phyloP scores from a whole-genome alignment of 2,797 vertebrate species.

The Acanthis flammea region DNA sequence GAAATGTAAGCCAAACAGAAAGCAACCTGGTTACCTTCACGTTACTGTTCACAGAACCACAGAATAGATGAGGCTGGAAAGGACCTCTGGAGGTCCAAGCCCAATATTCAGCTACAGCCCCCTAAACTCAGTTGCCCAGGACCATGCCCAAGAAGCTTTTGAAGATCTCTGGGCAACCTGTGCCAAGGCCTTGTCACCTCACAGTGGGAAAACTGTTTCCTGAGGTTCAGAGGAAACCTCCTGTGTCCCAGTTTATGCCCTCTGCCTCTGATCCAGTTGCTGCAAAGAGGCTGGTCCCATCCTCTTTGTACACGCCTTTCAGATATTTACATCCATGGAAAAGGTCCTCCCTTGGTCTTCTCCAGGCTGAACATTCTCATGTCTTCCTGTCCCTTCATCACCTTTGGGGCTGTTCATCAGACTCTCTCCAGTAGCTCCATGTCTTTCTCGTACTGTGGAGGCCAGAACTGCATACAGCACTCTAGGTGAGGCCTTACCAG shows the following conservation, averaged over 20 bases:
- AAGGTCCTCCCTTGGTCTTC: not conserved
- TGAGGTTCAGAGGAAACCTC: not conserved
- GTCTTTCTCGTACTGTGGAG: not conserved
- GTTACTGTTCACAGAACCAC: not conserved
- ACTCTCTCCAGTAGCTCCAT: not conserved
- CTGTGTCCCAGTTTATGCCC: not conserved
- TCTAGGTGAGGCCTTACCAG: not conserved
- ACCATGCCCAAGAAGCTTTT: not conserved
- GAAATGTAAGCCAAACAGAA: not conserved
- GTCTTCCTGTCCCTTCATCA: not conserved
- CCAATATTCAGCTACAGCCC: not conserved
- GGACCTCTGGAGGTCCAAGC: not conserved
- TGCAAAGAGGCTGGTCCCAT: not conserved
- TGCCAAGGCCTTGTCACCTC: not conserved
- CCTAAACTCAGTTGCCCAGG: not conserved
- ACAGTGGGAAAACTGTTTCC: accelerated
- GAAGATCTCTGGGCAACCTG: not conserved
- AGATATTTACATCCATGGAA: not conserved
- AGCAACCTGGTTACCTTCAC: not conserved
- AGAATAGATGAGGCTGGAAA: not conserved
- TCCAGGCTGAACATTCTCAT: not conserved
- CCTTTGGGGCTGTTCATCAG: not conserved
- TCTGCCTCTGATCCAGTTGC: not conserved
- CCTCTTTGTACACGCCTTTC: not conserved
- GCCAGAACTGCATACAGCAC: not conserved